Percentiles rank a stretch among this genome's conserved stretches.
These are phyloP conservation scores for Pseudococcus longispinus DNA, from an alignment of 2,888 invertebrate species.

Conservation along the genomic window DNA sequence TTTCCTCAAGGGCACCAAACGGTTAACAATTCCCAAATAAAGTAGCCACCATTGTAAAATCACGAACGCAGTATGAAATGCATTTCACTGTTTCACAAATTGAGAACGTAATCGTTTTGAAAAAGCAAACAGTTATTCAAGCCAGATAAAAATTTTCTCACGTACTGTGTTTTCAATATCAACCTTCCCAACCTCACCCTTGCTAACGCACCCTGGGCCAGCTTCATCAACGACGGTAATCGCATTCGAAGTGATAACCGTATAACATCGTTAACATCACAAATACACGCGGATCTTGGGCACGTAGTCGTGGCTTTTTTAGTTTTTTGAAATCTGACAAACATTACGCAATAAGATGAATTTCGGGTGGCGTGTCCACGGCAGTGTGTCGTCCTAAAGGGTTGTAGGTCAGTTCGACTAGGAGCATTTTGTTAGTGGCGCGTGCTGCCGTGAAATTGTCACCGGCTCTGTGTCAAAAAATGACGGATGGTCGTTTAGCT, in stretches of 20 bases:
- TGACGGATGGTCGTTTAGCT: conserved; percentile 50
- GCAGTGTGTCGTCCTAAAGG: conserved; percentile 2
- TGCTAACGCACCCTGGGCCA: too few relatives aligned
- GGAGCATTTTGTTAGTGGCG: conserved; percentile 39
- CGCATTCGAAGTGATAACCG: background rate
- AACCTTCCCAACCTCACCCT: too few relatives aligned
- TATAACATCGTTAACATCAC: conserved; percentile 21
- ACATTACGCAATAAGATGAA: conserved; percentile 28
- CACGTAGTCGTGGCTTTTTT: background rate
- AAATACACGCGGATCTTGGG: conserved; percentile 2
- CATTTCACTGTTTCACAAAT: too few relatives aligned
- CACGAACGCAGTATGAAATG: too few relatives aligned
- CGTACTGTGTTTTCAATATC: too few relatives aligned
- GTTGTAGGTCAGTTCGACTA: conserved; percentile 44
- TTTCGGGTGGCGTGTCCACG: background rate
- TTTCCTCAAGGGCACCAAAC: too few relatives aligned
- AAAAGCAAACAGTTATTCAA: background rate
- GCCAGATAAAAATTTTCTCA: background rate
- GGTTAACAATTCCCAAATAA: too few relatives aligned
- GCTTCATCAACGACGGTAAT: background rate
- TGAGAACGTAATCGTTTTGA: too few relatives aligned
- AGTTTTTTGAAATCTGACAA: conserved; percentile 24
- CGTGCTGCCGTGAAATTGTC: conserved; percentile 54
- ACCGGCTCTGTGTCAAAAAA: conserved; percentile 53
- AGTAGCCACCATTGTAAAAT: too few relatives aligned